Evolutionary conservation across 2,113 vertebrate genomes (phyloP).

Genomic region (Empidonax alnorum): DNA sequence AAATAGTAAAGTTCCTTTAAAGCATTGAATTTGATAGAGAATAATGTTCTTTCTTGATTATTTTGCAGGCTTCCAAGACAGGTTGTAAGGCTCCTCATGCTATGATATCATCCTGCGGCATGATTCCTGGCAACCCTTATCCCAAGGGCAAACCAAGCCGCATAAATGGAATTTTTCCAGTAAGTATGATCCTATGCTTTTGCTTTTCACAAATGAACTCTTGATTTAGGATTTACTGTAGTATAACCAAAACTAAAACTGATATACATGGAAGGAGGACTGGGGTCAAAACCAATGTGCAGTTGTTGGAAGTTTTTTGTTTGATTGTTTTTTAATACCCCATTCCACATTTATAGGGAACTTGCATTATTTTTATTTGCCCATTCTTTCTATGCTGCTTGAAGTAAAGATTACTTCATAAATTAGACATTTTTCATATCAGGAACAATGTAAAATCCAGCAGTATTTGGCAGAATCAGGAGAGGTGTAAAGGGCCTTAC

Average conservation of each 20-base stretch:
- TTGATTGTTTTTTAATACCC: background rate
- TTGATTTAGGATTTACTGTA: background rate
- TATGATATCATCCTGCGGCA: conserved; percentile 97
- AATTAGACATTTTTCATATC: background rate
- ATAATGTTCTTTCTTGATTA: background rate
- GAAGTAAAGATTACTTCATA: background rate
- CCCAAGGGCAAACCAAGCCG: conserved; percentile 96
- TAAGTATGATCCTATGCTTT: conserved; percentile 69
- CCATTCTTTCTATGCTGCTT: background rate
- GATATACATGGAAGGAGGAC: background rate
- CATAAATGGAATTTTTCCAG: conserved; percentile 92
- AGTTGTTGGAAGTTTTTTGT: background rate
- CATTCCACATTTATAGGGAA: background rate
- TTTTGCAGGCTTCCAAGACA: conserved; percentile 89
- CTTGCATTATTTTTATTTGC: background rate
- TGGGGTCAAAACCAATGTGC: background rate
- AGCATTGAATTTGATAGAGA: background rate
- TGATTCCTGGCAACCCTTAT: conserved; percentile 97
- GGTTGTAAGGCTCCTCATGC: conserved; percentile 97
- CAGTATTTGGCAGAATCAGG: background rate
- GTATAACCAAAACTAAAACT: background rate
- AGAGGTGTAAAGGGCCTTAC: background rate
- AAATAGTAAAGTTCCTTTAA: background rate
- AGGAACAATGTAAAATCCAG: background rate
- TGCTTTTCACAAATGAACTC: background rate